Evolutionary conservation across 2,797 vertebrate genomes (phyloP).

Genomic region (Eulemur coronatus): DNA sequence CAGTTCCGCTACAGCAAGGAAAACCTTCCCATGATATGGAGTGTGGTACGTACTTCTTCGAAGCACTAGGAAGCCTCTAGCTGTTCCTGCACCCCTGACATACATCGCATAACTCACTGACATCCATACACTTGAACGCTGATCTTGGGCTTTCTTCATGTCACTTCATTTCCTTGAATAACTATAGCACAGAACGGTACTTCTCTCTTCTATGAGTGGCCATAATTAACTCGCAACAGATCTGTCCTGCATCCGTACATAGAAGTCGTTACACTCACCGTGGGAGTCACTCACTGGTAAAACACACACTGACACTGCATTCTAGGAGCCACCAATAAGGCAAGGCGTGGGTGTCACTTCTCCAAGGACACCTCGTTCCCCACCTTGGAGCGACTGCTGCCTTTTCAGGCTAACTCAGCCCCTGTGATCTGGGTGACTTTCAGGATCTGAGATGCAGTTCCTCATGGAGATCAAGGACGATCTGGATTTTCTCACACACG

Average conservation of each 20-base stretch:
- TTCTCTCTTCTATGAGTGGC: neutral
- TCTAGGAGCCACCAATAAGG: neutral
- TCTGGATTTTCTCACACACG: rapidly evolving
- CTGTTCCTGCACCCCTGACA: neutral
- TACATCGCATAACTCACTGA: neutral
- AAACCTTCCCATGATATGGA: neutral
- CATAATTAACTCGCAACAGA: slow-evolving; percentile 21
- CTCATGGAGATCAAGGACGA: neutral
- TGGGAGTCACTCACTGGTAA: neutral
- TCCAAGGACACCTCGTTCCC: neutral
- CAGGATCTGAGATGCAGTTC: neutral
- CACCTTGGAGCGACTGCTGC: neutral
- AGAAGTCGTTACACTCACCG: neutral
- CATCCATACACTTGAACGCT: neutral
- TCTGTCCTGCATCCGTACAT: neutral
- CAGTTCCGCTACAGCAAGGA: slow-evolving; percentile 31
- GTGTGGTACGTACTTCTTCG: neutral
- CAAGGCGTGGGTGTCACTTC: neutral
- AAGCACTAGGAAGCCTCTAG: neutral
- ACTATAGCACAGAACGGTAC: neutral
- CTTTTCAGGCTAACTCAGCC: neutral
- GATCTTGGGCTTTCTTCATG: neutral
- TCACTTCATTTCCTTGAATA: slow-evolving; percentile 13
- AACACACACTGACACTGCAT: neutral
- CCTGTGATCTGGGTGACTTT: neutral